phyloP scores from a whole-genome alignment of 2,797 vertebrate species.

The Ficedula albicollis region DNA sequence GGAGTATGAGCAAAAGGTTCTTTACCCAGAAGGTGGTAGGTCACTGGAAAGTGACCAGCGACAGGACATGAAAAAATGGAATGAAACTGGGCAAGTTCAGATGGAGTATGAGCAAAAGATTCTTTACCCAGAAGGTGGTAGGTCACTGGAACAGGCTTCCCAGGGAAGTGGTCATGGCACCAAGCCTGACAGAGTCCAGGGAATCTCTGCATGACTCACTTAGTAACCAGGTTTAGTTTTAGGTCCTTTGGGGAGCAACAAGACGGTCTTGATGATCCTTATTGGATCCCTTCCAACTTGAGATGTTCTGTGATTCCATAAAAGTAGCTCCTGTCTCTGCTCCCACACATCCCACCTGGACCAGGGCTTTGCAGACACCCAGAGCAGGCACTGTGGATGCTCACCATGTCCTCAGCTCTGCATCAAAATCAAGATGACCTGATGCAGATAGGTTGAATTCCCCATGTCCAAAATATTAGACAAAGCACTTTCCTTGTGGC shows the following conservation, averaged over 20 bases:
- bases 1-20: neutral
- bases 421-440: neutral
- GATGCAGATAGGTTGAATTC: neutral
- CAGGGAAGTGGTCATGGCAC: neutral
- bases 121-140: neutral
- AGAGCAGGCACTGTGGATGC: neutral
- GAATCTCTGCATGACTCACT: neutral
- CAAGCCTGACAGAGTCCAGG: neutral
- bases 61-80: neutral
- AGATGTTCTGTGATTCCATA: neutral
- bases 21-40: neutral
- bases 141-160: neutral
- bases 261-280: neutral
- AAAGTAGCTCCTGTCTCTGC: neutral
- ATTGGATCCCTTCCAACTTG: neutral
- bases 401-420: neutral
- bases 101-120: neutral
- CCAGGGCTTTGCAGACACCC: neutral
- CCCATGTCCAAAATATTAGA: accelerated
- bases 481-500: neutral
- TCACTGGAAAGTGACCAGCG: neutral
- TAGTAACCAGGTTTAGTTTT: neutral
- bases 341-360: neutral
- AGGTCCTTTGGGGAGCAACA: neutral
- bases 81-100: neutral